Evolutionary conservation across 2,113 vertebrate genomes (phyloP).

Genomic region (Epinephelus cyanopodus): DNA sequence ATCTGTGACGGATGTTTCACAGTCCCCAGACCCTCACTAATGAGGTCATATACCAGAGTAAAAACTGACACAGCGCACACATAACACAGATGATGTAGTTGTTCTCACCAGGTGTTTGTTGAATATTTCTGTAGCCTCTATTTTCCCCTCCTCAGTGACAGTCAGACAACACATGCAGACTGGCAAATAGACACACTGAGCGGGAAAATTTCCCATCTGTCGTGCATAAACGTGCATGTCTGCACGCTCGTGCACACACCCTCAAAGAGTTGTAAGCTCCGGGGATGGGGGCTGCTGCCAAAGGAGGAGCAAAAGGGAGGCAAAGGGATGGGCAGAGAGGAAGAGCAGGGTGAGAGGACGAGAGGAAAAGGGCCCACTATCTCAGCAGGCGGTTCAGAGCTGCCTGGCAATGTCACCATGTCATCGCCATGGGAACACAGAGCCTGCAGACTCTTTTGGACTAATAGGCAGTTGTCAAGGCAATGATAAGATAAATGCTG

Average conservation of each 20-base stretch:
- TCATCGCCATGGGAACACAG: slow-evolving; percentile 82
- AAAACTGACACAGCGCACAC: background rate
- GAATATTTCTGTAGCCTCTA: slow-evolving; percentile 25
- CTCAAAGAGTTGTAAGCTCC: slow-evolving; percentile 57
- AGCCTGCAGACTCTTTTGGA: slow-evolving; percentile 74
- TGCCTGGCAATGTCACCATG: slow-evolving; percentile 83
- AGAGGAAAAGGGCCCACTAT: slow-evolving; percentile 64
- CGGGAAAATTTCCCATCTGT: slow-evolving; percentile 43
- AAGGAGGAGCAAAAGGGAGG: slow-evolving; percentile 45
- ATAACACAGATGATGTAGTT: slow-evolving; percentile 2
- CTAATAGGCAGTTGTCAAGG: slow-evolving; percentile 87
- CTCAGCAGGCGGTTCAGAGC: slow-evolving; percentile 74
- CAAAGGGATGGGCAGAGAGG: slow-evolving; percentile 47
- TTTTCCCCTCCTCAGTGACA: slow-evolving; percentile 4
- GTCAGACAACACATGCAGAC: slow-evolving; percentile 3
- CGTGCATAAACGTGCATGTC: slow-evolving; percentile 28
- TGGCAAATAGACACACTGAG: slow-evolving; percentile 28
- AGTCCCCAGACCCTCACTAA: slow-evolving; percentile 23
- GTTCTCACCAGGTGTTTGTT: slow-evolving; percentile 24
- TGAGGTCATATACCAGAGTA: slow-evolving; percentile 7
- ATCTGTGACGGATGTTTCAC: slow-evolving; percentile 11
- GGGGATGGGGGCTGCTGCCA: slow-evolving; percentile 38
- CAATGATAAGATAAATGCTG: slow-evolving; percentile 86
- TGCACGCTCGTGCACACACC: slow-evolving; percentile 3
- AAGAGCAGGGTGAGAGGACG: slow-evolving; percentile 51